phyloP scores from a whole-genome alignment of 2,797 vertebrate species.

The Amazonetta brasiliensis region DNA sequence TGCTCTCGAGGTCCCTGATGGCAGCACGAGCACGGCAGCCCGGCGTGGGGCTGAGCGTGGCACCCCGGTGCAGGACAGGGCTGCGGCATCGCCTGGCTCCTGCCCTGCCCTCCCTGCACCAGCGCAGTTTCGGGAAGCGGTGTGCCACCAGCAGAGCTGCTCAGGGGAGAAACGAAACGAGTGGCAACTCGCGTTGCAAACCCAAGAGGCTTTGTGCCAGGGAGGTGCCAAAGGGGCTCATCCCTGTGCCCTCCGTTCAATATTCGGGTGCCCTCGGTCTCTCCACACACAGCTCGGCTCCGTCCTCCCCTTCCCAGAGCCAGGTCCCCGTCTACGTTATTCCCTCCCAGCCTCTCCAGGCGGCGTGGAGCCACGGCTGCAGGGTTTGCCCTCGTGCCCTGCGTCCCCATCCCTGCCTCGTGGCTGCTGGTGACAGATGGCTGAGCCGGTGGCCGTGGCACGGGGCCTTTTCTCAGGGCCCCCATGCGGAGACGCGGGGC shows the following conservation, averaged over 20 bases:
- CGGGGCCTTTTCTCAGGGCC: neutral
- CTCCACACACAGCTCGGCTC: no score
- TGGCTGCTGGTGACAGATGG: slow-evolving; percentile 76
- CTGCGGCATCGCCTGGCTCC: rapidly evolving
- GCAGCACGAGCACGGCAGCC: no score
- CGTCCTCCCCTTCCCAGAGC: neutral
- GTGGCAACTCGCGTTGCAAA: neutral
- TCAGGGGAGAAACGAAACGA: neutral
- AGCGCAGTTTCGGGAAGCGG: neutral
- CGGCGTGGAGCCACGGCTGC: neutral
- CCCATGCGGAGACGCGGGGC: neutral
- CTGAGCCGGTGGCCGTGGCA: neutral
- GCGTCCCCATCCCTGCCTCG: neutral
- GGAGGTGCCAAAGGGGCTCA: neutral
- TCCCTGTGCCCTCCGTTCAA: neutral
- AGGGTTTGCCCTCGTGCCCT: neutral
- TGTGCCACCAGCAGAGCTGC: neutral
- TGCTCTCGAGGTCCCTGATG: neutral
- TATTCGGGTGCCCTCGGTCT: no score
- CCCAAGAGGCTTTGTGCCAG: rapidly evolving
- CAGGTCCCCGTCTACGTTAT: neutral
- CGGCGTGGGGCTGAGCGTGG: rapidly evolving
- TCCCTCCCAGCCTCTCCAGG: neutral
- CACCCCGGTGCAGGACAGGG: rapidly evolving
- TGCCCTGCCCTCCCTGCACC: rapidly evolving